A percentile compares a stretch with the other conserved stretches of the same genome.
Evolutionary conservation across 1,140 invertebrate genomes (phyloP).

Genomic region (Apis dorsata): DNA sequence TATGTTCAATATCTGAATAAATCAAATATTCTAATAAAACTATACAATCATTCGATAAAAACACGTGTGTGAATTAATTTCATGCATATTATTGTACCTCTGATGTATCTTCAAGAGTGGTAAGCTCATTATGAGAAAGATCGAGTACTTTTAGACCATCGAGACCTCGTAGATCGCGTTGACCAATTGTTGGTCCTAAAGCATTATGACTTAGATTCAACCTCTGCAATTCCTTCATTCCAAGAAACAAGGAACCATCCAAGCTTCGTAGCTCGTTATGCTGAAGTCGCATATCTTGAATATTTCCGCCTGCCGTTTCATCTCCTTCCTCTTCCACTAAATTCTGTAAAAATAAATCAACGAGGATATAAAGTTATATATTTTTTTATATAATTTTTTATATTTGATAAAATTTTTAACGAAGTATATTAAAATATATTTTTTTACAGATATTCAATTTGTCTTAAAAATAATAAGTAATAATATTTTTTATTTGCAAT

Average conservation of each 20-base stretch:
- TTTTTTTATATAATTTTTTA: not conserved
- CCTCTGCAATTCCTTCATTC: conserved; percentile 85
- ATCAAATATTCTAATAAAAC: not conserved
- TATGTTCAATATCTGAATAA: not conserved
- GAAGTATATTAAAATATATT: not conserved
- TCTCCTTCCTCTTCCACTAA: conserved; percentile 84
- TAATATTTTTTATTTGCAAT: not conserved
- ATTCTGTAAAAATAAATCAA: conserved; percentile 80
- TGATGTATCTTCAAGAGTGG: conserved; percentile 88
- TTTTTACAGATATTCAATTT: not conserved
- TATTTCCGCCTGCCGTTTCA: conserved; percentile 79
- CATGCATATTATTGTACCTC: conserved; percentile 81
- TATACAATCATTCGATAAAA: not conserved
- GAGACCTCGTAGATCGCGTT: conserved; percentile 87
- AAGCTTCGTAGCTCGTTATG: conserved; percentile 86
- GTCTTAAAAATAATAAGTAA: not conserved
- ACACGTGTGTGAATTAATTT: not conserved
- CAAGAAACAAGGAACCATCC: conserved; percentile 86
- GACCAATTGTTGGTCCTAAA: conserved; percentile 84
- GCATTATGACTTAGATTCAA: conserved; percentile 88
- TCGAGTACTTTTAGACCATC: conserved; percentile 86
- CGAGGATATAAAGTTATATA: too few relatives aligned
- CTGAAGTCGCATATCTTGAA: conserved; percentile 86
- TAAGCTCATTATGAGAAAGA: conserved; percentile 87
- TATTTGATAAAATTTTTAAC: not conserved